These are phyloP conservation scores for Drymodes brunneopygia DNA, from an alignment of 2,113 vertebrate genomes.

Conservation along the genomic window DNA sequence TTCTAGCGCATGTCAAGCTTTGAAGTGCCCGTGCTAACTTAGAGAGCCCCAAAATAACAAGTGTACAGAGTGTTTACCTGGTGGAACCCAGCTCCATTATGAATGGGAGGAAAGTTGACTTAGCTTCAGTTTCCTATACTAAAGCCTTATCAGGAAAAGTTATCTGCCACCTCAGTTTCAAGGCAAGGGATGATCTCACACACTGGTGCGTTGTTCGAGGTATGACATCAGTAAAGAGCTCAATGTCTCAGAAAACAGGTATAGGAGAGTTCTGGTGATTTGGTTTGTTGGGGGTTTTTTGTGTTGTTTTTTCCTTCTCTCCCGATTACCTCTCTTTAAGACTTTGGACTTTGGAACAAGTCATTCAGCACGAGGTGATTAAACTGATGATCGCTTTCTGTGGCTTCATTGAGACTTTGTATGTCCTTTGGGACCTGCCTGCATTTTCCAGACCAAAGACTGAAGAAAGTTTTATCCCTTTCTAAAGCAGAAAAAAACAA, in stretches of 20 bases:
- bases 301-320: not conserved
- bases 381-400: not conserved
- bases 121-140: not conserved
- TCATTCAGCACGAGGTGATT: not conserved
- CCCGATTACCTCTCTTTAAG: not conserved
- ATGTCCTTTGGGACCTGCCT: not conserved
- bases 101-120: not conserved
- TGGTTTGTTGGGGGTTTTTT: fast-evolving
- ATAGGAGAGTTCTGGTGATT: not conserved
- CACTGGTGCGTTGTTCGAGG: not conserved
- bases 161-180: not conserved
- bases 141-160: not conserved
- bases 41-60: not conserved
- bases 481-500: not conserved
- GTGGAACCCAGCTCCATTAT: not conserved
- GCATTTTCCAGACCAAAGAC: not conserved
- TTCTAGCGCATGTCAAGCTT: not conserved
- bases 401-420: not conserved
- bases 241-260: not conserved
- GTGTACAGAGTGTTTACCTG: not conserved
- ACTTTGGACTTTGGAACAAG: not conserved
- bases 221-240: not conserved
- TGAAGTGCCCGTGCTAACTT: not conserved
- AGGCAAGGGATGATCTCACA: not conserved
- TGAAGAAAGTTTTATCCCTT: not conserved